Percentiles rank a stretch among this genome's conserved stretches.
Evolutionary conservation across 2,888 invertebrate genomes (phyloP).

Genomic region (Pseudococcus viburni): DNA sequence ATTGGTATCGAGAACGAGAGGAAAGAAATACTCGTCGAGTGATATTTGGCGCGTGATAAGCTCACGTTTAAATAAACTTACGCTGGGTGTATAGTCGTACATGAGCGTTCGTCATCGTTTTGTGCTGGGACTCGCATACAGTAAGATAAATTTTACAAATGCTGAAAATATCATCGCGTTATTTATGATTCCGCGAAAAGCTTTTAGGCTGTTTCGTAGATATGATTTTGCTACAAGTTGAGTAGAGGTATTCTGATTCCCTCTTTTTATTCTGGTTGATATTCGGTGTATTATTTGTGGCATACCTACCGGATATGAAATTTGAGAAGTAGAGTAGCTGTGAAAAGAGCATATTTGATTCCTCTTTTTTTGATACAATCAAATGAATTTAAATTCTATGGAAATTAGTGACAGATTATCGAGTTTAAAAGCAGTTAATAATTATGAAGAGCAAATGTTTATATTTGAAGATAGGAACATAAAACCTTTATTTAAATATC

Average conservation of each 20-base stretch:
- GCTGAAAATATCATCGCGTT: not conserved
- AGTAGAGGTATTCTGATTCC: not conserved
- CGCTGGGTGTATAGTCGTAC: not conserved
- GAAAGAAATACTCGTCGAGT: not conserved
- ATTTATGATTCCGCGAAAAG: not conserved
- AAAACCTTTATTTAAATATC: too few species aligned
- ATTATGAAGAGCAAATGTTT: not conserved
- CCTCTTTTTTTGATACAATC: too few species aligned
- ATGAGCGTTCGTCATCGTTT: slow-evolving; percentile 16
- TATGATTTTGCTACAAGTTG: not conserved
- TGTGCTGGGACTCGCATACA: not conserved
- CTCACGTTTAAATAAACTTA: slow-evolving; percentile 14
- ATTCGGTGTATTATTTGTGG: not conserved
- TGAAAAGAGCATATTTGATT: not conserved
- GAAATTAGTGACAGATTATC: not conserved
- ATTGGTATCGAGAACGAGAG: not conserved
- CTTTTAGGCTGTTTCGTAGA: not conserved
- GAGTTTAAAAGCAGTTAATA: not conserved
- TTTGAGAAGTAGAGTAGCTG: not conserved
- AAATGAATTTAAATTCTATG: not conserved
- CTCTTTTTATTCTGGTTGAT: not conserved
- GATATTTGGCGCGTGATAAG: not conserved
- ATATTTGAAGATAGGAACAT: not conserved
- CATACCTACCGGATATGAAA: not conserved
- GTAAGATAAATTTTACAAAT: slow-evolving; percentile 7